Evolutionary conservation across 1,140 invertebrate genomes (phyloP), one percentile per base, ranked within the genome.

Genomic region (Bombus polaris): DNA sequence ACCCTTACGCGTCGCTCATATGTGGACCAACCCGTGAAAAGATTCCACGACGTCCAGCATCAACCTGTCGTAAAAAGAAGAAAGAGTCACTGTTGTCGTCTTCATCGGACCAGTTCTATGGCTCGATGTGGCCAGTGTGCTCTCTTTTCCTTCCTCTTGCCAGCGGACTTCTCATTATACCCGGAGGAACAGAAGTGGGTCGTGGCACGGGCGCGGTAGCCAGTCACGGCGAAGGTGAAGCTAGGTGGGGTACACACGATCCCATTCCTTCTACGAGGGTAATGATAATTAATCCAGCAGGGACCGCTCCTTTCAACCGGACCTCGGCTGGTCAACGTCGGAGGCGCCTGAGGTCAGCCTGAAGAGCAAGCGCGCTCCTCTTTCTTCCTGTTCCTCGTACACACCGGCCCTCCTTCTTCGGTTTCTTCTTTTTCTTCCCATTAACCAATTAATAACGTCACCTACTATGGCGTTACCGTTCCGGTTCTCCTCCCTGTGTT

Each of bases 381-480:
- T 59, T 68, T 70, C 62, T 28, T 73, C 68, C 79, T 47, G 47
- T 74, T 85, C 70, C 83, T 81, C 70, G 59, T 53, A 70, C 72
- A 53, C 66, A 28, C n/a, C 79, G 75, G 65, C 75, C 68, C 71
- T 72, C 39, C 59, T 70, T 79, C 83, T 81, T 66, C 47, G 47
- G 77, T 47, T 70, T 91, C 82, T 88, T 86, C 68, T 85, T 87
- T 87, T 88, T 90, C 91, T 93, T 92, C 80, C 92, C 91, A 94
- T 94, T 93, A 92, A 94, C 92, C 92, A 93, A 94, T 94, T 94
- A 94, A 93, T 94, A 92, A 94, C 91, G 91, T 92, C 92, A 94
- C 91, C 92, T 93, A 91, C 83, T 82, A 77, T 91, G 84, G 87
- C 86, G 87, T 87, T 92, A 91, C 93, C 92, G 93, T 93, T 92